Base-by-base conservation (phyloP, 2,113 vertebrate genomes). In the Morone saxatilis region DNA sequence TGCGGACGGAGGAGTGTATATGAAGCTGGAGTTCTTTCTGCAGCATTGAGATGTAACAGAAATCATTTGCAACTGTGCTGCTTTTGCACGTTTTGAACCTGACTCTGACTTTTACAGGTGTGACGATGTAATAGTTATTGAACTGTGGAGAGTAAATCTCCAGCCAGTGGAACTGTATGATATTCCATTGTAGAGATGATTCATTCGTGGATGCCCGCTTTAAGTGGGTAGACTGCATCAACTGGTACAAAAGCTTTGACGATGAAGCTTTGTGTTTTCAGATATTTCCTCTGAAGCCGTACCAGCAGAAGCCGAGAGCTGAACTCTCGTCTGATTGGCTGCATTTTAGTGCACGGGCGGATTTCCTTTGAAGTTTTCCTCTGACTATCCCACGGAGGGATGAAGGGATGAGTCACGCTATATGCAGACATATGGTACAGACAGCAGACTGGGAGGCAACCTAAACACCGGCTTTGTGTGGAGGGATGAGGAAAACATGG, bases 331-430 rank as follows among this genome's bases (percentile, higher is more conserved):
- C 19, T 69, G 60, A 25, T 50, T 61, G 75, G 41, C 63, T 61
- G 8, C 17, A 25, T 83, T 53, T 67, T 13, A 70, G 43, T 22
- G 45, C 43, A 40, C 7, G 1, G 43, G 59, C 31, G 45, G 72
- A 40, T 63, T 54, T 59, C 25, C 77, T 86, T 84, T 84, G 81
- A 84, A 86, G 84, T 68, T 67, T 71, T 16, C 7, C 66, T 53
- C 12, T 16, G 68, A 67, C 40, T 12, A 25, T 79, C 72, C 80
- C 68, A 66, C 11, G 1, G 77, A 57, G 81, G 78, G 77, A 72
- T 79, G 80, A 71, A 83, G 56, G 62, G 87, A 81, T 81, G 88
- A 89, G 65, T 89, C 61, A 63, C 40, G 56, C 84, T 80, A 38
- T 40, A 76, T 25, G 76, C 72, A 80, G 71, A 85, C 75, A 63